phyloP scores from a whole-genome alignment of 2,888 invertebrate species.

The Theretra japonica region DNA sequence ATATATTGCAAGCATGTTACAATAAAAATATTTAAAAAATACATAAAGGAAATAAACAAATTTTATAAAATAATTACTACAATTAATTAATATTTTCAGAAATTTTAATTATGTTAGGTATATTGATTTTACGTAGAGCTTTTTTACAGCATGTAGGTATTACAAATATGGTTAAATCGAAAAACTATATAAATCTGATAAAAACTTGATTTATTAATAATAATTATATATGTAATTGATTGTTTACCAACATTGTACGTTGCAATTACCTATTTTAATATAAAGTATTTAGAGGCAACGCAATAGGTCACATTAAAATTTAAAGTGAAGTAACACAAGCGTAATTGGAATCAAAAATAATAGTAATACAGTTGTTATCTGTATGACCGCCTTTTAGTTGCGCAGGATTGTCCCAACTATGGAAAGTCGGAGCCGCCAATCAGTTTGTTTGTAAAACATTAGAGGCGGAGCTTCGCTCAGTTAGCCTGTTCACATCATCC shows the following conservation, averaged over 20 bases:
- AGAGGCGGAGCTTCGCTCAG: conserved; percentile 67
- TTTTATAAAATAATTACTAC: too few relatives aligned
- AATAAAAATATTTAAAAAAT: too few relatives aligned
- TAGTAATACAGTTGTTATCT: conserved; percentile 56
- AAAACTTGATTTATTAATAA: neutral
- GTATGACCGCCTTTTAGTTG: conserved; percentile 68
- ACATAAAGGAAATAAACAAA: too few relatives aligned
- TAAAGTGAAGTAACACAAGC: neutral
- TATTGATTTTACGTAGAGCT: too few relatives aligned
- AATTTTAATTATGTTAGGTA: too few relatives aligned
- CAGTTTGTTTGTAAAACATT: conserved; percentile 70
- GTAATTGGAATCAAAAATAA: conserved; percentile 23
- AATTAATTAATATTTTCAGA: too few relatives aligned
- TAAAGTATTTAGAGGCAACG: neutral
- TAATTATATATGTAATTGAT: neutral
- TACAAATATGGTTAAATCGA: too few relatives aligned
- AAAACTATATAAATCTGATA: too few relatives aligned
- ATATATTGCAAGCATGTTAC: neutral
- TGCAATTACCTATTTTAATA: neutral
- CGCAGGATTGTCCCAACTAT: conserved; percentile 75
- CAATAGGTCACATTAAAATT: neutral
- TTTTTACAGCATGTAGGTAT: too few relatives aligned
- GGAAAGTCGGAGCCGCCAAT: conserved; percentile 68
- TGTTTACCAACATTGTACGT: neutral
- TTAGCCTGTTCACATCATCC: conserved; percentile 44